These are phyloP conservation scores for Callaeas wilsoni DNA, from an alignment of 2,113 vertebrate genomes.

Conservation along the genomic window DNA sequence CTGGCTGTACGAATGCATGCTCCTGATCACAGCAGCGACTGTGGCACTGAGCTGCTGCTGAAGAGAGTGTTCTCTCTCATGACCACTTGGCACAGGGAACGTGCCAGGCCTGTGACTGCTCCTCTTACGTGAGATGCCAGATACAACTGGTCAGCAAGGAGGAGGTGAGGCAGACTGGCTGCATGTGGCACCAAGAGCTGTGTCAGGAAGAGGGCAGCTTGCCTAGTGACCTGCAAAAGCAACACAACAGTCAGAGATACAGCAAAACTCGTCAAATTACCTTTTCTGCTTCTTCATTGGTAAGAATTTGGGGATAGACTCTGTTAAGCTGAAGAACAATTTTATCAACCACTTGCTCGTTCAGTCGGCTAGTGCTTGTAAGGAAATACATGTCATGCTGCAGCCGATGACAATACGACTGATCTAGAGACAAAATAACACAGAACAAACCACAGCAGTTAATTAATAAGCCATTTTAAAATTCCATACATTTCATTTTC, in stretches of 20 bases:
- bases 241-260: background rate
- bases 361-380: constrained; percentile 75
- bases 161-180: background rate
- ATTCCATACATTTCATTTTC: background rate
- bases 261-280: constrained; percentile 61
- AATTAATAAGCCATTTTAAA: background rate
- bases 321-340: constrained; percentile 94
- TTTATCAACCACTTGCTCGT: constrained; percentile 89
- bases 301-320: constrained; percentile 94
- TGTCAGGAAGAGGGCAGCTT: background rate
- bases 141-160: background rate
- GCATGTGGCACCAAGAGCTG: background rate
- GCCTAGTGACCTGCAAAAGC: accelerated
- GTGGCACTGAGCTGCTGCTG: background rate
- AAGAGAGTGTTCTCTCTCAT: background rate
- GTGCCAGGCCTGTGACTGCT: background rate
- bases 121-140: background rate
- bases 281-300: constrained; percentile 89
- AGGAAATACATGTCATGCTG: constrained; percentile 84
- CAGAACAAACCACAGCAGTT: background rate
- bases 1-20: accelerated
- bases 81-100: background rate
- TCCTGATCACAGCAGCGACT: accelerated
- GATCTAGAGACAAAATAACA: constrained; percentile 56
- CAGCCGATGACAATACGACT: constrained; percentile 83